Evolutionary conservation across 2,113 vertebrate genomes (phyloP).

Genomic region (Orientallactaga bullata): DNA sequence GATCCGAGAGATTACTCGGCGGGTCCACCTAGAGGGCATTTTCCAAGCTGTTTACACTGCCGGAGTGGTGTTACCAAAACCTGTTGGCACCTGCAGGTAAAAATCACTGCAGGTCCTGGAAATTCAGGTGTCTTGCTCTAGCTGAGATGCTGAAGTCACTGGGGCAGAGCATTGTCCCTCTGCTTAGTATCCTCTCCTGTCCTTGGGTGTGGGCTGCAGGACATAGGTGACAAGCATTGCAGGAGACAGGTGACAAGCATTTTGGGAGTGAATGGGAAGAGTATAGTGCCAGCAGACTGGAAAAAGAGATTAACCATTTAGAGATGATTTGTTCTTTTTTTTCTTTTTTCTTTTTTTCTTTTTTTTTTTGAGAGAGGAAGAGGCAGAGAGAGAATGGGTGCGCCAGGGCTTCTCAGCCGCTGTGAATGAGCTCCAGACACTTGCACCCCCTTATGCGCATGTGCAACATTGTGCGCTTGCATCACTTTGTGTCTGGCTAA

Average conservation of each 20-base stretch:
- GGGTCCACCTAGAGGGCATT: conserved; percentile 97
- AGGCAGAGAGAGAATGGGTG: too few relatives aligned
- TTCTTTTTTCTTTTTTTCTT: too few relatives aligned
- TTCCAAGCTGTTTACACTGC: conserved; percentile 99
- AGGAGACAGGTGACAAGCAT: not conserved
- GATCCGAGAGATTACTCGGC: conserved; percentile 97
- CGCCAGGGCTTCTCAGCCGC: too few relatives aligned
- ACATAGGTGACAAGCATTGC: not conserved
- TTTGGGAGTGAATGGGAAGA: too few relatives aligned
- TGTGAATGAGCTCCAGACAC: too few relatives aligned
- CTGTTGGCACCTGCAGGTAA: conserved; percentile 98
- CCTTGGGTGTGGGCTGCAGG: not conserved
- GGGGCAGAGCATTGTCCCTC: not conserved
- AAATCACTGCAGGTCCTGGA: not conserved
- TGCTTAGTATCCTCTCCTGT: not conserved
- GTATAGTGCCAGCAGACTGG: not conserved
- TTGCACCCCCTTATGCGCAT: too few relatives aligned
- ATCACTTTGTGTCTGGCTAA: too few relatives aligned
- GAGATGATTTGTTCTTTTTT: not conserved
- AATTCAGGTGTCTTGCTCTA: rapidly evolving
- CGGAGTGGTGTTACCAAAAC: conserved; percentile 97
- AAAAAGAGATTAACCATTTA: not conserved
- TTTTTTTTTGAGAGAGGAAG: too few relatives aligned
- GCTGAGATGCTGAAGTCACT: not conserved
- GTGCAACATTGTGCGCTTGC: too few relatives aligned